These are phyloP conservation scores for Pelodytes ibericus DNA, from an alignment of 2,797 vertebrate species.

Conservation along the genomic window DNA sequence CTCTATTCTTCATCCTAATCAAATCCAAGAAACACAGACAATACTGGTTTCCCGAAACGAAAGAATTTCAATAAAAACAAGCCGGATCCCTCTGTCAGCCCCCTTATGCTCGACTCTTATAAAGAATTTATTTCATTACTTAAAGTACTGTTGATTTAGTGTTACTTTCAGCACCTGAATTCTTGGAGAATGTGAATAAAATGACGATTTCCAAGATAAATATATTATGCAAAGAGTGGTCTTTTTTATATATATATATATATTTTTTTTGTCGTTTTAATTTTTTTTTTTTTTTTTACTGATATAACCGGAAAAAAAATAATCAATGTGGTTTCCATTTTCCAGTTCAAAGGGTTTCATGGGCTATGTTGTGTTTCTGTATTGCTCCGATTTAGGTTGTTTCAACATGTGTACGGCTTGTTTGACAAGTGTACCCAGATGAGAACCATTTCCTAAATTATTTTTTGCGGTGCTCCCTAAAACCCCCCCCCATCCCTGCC, in stretches of 20 bases:
- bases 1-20: conserved; percentile 65
- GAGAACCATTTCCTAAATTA: conserved; percentile 35
- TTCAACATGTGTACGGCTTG: conserved; percentile 41
- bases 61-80: conserved; percentile 89
- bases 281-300: conserved; percentile 42
- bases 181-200: conserved; percentile 74
- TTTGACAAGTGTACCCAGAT: conserved; percentile 34
- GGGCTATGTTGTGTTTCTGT: conserved; percentile 30
- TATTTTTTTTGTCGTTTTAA: too few relatives aligned
- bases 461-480: not conserved
- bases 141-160: conserved; percentile 80
- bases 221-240: conserved; percentile 73
- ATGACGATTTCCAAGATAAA: conserved; percentile 75
- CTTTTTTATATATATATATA: too few relatives aligned
- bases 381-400: conserved; percentile 37
- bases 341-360: conserved; percentile 50
- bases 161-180: conserved; percentile 79
- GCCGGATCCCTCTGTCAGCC: conserved; percentile 67
- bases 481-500: too few relatives aligned
- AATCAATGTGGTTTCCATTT: conserved; percentile 61
- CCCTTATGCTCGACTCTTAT: conserved; percentile 68
- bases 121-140: conserved; percentile 79
- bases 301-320: conserved; percentile 64
- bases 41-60: conserved; percentile 74
- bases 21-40: conserved; percentile 84